A percentile compares a stretch with the other conserved stretches of the same genome.
Evolutionary conservation across 2,113 vertebrate species (phyloP).

Genomic region (Coryphaenoides rupestris): DNA sequence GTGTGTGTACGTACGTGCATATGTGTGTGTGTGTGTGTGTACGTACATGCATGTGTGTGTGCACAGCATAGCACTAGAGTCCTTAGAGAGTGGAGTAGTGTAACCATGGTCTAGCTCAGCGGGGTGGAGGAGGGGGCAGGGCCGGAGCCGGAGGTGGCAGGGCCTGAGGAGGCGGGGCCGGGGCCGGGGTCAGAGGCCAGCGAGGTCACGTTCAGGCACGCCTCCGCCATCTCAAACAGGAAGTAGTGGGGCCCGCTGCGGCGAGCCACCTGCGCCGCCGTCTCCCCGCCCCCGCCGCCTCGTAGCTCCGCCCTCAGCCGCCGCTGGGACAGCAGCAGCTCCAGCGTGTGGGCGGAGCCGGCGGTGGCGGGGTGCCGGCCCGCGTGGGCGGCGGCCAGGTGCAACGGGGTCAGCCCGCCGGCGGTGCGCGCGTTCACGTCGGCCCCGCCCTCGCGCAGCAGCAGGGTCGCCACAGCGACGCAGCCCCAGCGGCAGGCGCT

Average conservation of each 20-base stretch:
- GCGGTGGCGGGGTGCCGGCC: constrained; percentile 77
- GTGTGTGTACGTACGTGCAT: too few species aligned
- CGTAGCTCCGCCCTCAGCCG: constrained; percentile 80
- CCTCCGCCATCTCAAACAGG: constrained; percentile 90
- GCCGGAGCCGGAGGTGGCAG: too few species aligned
- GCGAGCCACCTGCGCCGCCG: constrained; percentile 82
- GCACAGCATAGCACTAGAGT: too few species aligned
- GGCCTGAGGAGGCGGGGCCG: too few species aligned
- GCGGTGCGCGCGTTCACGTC: constrained; percentile 89
- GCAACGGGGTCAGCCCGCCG: constrained; percentile 84
- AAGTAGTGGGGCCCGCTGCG: constrained; percentile 82
- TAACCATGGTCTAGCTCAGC: too few species aligned
- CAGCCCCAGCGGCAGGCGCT: constrained; percentile 95
- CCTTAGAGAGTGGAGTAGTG: too few species aligned
- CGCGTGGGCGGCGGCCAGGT: constrained; percentile 84
- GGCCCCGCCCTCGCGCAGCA: constrained; percentile 85
- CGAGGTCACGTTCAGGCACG: constrained; percentile 73
- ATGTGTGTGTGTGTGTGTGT: too few species aligned
- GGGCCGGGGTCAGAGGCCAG: too few species aligned
- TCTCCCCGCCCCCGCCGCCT: constrained; percentile 84
- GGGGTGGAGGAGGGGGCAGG: too few species aligned
- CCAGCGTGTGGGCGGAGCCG: constrained; percentile 76
- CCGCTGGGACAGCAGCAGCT: constrained; percentile 88
- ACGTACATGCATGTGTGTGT: background rate
- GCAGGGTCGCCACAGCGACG: constrained; percentile 76